Evolutionary conservation across 2,797 vertebrate species (phyloP).

Genomic region (Calcarius lapponicus): DNA sequence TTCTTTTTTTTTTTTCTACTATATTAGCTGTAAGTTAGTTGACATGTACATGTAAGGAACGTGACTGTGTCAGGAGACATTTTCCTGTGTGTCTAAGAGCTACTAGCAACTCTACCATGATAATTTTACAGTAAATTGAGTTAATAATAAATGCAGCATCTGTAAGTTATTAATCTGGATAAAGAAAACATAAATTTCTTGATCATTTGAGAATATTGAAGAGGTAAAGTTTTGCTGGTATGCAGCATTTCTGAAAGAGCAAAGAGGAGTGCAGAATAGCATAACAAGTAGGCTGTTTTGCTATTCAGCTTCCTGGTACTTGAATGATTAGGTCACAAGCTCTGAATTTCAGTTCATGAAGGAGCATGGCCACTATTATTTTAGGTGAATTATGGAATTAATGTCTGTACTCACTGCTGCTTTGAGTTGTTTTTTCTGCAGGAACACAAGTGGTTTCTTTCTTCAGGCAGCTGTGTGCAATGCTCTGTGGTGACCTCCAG

Average conservation of each 20-base stretch:
- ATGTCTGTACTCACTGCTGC: background rate
- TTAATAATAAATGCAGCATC: background rate
- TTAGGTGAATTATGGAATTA: background rate
- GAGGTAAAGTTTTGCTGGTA: background rate
- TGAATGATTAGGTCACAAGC: background rate
- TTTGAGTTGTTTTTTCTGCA: background rate
- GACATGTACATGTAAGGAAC: background rate
- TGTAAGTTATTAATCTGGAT: background rate
- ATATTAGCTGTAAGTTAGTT: background rate
- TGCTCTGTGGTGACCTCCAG: background rate
- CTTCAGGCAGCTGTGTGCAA: background rate
- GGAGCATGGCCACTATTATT: background rate
- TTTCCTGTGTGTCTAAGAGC: background rate
- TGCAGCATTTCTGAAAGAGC: background rate
- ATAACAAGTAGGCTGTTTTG: background rate
- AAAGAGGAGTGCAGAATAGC: background rate
- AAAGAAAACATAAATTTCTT: background rate
- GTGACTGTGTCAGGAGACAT: background rate
- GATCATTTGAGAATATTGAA: background rate
- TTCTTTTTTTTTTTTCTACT: slow-evolving; percentile 10
- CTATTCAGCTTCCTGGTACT: background rate
- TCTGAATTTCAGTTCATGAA: background rate
- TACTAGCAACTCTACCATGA: background rate
- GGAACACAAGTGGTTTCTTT: background rate
- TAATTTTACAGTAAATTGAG: background rate